Evolutionary conservation across 2,113 vertebrate species (phyloP).

Genomic region (Gymnogyps californianus): DNA sequence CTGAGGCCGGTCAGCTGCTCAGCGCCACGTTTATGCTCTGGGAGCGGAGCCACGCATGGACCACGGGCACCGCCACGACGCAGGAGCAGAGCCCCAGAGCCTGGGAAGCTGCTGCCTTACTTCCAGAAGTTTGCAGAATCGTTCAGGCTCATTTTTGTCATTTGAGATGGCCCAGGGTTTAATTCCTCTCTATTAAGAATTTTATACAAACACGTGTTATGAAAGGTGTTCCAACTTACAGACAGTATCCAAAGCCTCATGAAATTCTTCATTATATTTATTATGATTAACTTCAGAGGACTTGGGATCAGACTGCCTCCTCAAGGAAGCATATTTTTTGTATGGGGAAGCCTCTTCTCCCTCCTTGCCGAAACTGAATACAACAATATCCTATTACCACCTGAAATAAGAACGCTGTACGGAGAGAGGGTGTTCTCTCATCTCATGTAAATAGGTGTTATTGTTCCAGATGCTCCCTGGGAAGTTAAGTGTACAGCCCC

Average conservation of each 20-base stretch:
- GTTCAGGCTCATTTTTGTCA: background rate
- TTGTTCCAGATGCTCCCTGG: background rate
- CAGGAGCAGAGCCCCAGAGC: background rate
- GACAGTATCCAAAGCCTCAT: background rate
- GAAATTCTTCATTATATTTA: background rate
- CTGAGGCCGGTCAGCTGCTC: background rate
- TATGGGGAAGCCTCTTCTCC: background rate
- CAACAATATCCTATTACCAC: background rate
- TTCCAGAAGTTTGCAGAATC: background rate
- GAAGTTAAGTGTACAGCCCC: background rate
- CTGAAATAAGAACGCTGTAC: background rate
- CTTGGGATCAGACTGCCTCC: background rate
- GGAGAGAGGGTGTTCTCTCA: background rate
- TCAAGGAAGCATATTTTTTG: fast-evolving
- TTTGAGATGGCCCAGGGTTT: background rate
- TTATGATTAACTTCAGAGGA: background rate
- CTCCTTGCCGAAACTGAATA: background rate
- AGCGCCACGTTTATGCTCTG: fast-evolving
- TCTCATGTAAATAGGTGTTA: background rate
- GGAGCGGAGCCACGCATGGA: fast-evolving
- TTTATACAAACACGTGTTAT: fast-evolving
- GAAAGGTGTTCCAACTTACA: background rate
- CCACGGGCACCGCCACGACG: background rate
- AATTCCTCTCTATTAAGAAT: background rate
- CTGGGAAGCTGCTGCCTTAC: background rate